Conservation (phyloP, 2,888 invertebrate species). For the Brachypalpus laphriformis region DNA sequence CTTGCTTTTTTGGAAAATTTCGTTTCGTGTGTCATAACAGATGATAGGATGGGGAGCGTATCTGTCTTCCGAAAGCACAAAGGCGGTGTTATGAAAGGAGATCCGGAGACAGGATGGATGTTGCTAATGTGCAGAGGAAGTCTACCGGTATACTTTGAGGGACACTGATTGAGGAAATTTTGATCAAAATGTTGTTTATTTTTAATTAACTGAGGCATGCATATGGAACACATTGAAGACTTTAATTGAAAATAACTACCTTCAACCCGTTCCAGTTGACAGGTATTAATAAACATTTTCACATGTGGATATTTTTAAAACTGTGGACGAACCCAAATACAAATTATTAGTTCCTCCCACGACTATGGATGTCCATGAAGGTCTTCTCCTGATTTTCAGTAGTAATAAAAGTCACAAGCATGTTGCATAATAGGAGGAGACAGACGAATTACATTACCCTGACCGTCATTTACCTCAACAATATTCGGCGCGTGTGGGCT, state of each 20-base stretch:
- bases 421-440: too few species aligned
- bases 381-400: too few species aligned
- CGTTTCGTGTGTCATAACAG: background rate
- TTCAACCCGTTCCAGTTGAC: background rate
- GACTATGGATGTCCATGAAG: too few species aligned
- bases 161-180: background rate
- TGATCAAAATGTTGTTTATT: slow-evolving; percentile 21
- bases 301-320: too few species aligned
- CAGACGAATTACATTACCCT: too few species aligned
- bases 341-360: too few species aligned
- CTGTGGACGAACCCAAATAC: too few species aligned
- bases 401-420: too few species aligned
- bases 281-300: background rate
- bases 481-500: too few species aligned
- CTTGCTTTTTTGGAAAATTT: background rate
- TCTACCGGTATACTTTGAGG: background rate
- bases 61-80: background rate
- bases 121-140: background rate
- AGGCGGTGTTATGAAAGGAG: background rate
- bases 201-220: slow-evolving; percentile 23
- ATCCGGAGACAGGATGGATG: background rate
- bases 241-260: too few species aligned
- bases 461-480: too few species aligned
- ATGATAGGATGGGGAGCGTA: background rate
- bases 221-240: background rate